phyloP scores from a whole-genome alignment of 2,888 invertebrate species.

The Papilio protenor region DNA sequence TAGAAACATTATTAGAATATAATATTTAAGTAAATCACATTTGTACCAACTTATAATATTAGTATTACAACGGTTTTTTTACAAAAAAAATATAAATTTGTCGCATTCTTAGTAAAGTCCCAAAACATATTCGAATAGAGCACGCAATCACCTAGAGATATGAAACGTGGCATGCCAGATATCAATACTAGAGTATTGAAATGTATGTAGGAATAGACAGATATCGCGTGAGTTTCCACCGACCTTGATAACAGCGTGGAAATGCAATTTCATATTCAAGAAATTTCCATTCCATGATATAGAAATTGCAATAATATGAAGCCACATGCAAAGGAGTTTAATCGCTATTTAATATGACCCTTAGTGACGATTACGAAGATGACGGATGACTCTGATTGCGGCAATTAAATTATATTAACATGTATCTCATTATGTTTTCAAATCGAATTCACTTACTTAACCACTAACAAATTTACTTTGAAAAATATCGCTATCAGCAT shows the following conservation, averaged over 20 bases:
- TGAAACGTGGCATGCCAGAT: background rate
- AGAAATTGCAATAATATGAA: background rate
- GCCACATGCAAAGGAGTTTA: background rate
- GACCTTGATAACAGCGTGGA: conserved; percentile 30
- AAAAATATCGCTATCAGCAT: background rate
- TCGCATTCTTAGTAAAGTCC: background rate
- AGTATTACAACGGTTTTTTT: background rate
- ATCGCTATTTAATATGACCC: background rate
- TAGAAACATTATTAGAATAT: conserved; percentile 1
- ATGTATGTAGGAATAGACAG: background rate
- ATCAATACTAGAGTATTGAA: conserved; percentile 25
- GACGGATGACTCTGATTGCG: too few species aligned
- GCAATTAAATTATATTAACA: too few species aligned
- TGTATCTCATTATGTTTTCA: background rate
- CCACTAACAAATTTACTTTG: background rate
- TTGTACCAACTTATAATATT: background rate
- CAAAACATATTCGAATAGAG: conserved; percentile 9
- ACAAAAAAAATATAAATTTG: background rate
- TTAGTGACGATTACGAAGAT: background rate
- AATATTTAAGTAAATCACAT: background rate
- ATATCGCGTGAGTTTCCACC: conserved; percentile 25
- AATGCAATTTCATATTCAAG: conserved; percentile 13
- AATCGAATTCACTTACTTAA: background rate
- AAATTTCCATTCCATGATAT: conserved; percentile 1
- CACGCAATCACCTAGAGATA: conserved; percentile 28